phyloP scores from a whole-genome alignment of 1,140 invertebrate genomes.

The Ruditapes philippinarum region DNA sequence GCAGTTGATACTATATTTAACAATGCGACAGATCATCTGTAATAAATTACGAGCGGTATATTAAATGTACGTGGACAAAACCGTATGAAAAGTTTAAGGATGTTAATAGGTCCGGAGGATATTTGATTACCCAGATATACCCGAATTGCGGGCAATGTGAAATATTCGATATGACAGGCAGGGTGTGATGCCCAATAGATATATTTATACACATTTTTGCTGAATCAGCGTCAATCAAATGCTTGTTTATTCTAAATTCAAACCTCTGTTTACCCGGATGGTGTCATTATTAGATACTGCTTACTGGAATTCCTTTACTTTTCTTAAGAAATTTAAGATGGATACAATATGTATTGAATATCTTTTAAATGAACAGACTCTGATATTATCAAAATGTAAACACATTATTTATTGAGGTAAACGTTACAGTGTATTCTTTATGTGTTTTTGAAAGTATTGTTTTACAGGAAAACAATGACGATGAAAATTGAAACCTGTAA shows the following conservation, averaged over 20 bases:
- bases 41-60: neutral
- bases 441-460: neutral
- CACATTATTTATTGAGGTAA: neutral
- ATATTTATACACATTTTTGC: neutral
- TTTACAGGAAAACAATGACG: neutral
- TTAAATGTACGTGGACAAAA: neutral
- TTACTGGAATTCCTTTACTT: too few species aligned
- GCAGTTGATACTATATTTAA: neutral
- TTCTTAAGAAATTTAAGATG: too few species aligned
- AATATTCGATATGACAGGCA: conserved; percentile 27
- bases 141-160: neutral
- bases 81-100: neutral
- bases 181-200: neutral
- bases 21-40: neutral
- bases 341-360: too few species aligned
- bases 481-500: neutral
- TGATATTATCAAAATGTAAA: too few species aligned
- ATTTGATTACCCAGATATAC: conserved; percentile 24
- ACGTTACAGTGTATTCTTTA: neutral
- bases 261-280: too few species aligned
- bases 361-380: too few species aligned
- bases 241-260: too few species aligned
- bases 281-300: too few species aligned
- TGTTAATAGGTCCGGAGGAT: conserved; percentile 19
- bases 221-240: conserved; percentile 1